These are phyloP conservation scores for Strongylocentrotus purpuratus DNA, from an alignment of 35 echinoderm and acorn worm genomes.

Conservation along the genomic window DNA sequence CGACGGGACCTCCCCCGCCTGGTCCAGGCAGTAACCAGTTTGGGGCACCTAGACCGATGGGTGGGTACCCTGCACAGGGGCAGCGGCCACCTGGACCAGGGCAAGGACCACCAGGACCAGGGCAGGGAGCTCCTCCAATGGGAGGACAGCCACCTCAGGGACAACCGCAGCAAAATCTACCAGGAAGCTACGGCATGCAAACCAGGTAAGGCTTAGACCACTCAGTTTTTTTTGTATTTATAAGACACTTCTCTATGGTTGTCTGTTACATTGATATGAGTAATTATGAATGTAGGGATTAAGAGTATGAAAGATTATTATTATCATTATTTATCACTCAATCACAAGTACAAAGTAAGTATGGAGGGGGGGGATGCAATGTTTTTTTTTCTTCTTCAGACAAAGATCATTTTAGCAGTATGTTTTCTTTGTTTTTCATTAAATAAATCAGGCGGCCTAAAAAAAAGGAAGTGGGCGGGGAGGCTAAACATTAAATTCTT, in stretches of 20 bases:
- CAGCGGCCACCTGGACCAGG: slow-evolving; percentile 3
- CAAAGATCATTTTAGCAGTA: too few relatives aligned
- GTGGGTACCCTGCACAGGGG: slow-evolving; percentile 29
- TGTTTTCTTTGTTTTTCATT: too few relatives aligned
- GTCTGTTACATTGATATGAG: too few relatives aligned
- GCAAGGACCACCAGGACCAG: neutral
- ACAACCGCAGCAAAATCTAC: slow-evolving; percentile 10
- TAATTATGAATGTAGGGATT: too few relatives aligned
- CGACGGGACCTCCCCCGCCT: neutral
- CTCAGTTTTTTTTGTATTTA: neutral
- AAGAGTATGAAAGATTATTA: too few relatives aligned
- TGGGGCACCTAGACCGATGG: slow-evolving; percentile 42
- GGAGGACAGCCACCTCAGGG: slow-evolving; percentile 53
- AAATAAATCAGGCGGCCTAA: too few relatives aligned
- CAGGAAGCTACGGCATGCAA: slow-evolving; percentile 45
- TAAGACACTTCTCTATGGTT: neutral
- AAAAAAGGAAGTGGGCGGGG: too few relatives aligned
- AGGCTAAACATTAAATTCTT: too few relatives aligned
- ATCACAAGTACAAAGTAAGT: too few relatives aligned
- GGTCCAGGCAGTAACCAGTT: slow-evolving; percentile 9
- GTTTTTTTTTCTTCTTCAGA: too few relatives aligned
- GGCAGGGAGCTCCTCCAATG: slow-evolving; percentile 6
- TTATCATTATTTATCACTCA: too few relatives aligned
- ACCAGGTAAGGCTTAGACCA: slow-evolving; percentile 46
- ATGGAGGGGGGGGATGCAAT: too few relatives aligned